These are phyloP conservation scores for Chamaetylas fuelleborni DNA, from an alignment of 2,113 vertebrate species.

Conservation along the genomic window DNA sequence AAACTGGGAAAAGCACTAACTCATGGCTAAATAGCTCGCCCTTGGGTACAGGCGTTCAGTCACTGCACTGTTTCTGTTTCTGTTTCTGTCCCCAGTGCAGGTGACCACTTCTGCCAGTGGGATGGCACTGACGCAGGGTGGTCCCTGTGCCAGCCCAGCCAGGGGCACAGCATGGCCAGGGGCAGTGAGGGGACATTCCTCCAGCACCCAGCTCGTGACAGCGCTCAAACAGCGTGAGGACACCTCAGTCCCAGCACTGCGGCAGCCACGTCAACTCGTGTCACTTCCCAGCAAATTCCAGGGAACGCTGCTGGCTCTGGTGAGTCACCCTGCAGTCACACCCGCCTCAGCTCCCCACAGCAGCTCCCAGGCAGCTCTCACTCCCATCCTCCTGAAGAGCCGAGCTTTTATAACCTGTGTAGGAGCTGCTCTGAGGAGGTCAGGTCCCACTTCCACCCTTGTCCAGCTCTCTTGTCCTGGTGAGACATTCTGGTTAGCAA, in stretches of 20 bases:
- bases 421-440: not conserved
- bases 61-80: not conserved
- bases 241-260: not conserved
- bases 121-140: not conserved
- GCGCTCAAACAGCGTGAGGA: accelerated
- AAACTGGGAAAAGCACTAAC: not conserved
- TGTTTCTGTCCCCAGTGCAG: not conserved
- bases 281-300: not conserved
- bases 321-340: not conserved
- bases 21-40: not conserved
- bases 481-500: not conserved
- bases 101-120: not conserved
- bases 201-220: not conserved
- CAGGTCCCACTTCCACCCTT: not conserved
- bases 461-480: not conserved
- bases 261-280: not conserved
- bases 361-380: not conserved
- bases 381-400: not conserved
- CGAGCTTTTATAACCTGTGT: not conserved
- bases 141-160: not conserved
- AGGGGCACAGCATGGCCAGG: accelerated
- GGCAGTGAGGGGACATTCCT: not conserved
- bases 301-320: not conserved
- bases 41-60: not conserved
- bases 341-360: not conserved